phyloP scores from a whole-genome alignment of 1,140 invertebrate species.

The Drosophila equinoxialis region DNA sequence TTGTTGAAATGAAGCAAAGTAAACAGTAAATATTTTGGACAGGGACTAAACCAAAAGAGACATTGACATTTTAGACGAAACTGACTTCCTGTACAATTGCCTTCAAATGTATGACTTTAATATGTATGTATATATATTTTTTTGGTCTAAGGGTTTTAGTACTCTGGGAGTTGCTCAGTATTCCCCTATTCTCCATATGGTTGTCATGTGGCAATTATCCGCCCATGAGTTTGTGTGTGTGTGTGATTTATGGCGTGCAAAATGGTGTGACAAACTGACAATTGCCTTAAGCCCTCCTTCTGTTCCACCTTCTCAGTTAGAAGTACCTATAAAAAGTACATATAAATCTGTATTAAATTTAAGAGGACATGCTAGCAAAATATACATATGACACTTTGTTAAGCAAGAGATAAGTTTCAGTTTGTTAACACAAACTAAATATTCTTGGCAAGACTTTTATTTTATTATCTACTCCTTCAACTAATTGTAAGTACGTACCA shows the following conservation, averaged over 20 bases:
- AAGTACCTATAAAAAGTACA: not conserved
- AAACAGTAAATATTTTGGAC: not conserved
- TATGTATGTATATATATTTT: not conserved
- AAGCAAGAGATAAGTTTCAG: too few species aligned
- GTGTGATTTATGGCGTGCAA: slow-evolving; percentile 66
- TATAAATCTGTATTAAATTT: slow-evolving; percentile 5
- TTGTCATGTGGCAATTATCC: not conserved
- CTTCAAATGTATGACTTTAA: not conserved
- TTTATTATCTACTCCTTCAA: too few species aligned
- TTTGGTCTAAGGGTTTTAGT: not conserved
- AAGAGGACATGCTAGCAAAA: not conserved
- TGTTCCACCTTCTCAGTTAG: not conserved
- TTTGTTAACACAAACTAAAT: too few species aligned
- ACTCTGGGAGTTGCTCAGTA: not conserved
- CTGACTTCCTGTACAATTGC: not conserved
- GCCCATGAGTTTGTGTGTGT: slow-evolving; percentile 31
- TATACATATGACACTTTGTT: too few species aligned
- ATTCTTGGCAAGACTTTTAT: too few species aligned
- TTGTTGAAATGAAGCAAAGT: slow-evolving; percentile 22
- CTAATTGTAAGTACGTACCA: too few species aligned
- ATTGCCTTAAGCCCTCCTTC: slow-evolving; percentile 41
- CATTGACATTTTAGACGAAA: not conserved
- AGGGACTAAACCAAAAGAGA: not conserved
- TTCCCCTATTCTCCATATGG: slow-evolving; percentile 12
- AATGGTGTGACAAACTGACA: slow-evolving; percentile 60